phyloP scores from a whole-genome alignment of 2,888 invertebrate species.

The Apotomis capreana region DNA sequence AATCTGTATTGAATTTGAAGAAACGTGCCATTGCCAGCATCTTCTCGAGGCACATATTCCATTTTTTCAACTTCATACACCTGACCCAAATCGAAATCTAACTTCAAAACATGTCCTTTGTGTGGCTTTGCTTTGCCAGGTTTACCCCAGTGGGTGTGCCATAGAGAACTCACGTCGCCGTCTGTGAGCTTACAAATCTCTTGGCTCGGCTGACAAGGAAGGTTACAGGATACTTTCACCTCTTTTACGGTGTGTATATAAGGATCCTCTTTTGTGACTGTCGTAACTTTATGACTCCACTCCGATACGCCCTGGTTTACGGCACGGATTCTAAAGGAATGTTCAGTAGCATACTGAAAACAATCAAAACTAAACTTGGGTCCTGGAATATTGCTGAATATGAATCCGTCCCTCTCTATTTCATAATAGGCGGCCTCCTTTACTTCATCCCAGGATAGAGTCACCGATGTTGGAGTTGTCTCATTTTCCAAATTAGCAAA shows the following conservation, averaged over 20 bases:
- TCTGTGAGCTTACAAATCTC: slow-evolving; percentile 57
- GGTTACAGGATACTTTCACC: slow-evolving; percentile 58
- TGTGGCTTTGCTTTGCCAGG: slow-evolving; percentile 50
- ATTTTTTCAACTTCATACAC: slow-evolving; percentile 59
- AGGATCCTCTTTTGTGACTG: slow-evolving; percentile 58
- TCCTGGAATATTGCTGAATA: slow-evolving; percentile 63
- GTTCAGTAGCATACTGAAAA: slow-evolving; percentile 57
- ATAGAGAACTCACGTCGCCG: slow-evolving; percentile 51
- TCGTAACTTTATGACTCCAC: slow-evolving; percentile 65
- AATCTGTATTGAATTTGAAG: slow-evolving; percentile 63
- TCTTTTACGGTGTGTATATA: slow-evolving; percentile 55
- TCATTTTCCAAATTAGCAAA: slow-evolving; percentile 53
- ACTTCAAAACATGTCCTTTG: slow-evolving; percentile 52
- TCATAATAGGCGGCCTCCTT: slow-evolving; percentile 61
- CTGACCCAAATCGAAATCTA: slow-evolving; percentile 59
- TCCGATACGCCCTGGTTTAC: slow-evolving; percentile 61
- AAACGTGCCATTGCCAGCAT: slow-evolving; percentile 70
- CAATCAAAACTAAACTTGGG: slow-evolving; percentile 58
- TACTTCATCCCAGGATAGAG: slow-evolving; percentile 59
- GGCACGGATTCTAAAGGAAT: slow-evolving; percentile 66
- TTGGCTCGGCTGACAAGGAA: slow-evolving; percentile 57
- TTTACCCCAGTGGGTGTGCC: slow-evolving; percentile 62
- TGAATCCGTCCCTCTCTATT: slow-evolving; percentile 66
- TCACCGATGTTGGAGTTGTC: slow-evolving; percentile 57
- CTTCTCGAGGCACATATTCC: slow-evolving; percentile 65